Percentiles rank a stretch among this genome's conserved stretches.
phyloP scores from a whole-genome alignment of 2,797 vertebrate species.

The Nyctalus aviator region DNA sequence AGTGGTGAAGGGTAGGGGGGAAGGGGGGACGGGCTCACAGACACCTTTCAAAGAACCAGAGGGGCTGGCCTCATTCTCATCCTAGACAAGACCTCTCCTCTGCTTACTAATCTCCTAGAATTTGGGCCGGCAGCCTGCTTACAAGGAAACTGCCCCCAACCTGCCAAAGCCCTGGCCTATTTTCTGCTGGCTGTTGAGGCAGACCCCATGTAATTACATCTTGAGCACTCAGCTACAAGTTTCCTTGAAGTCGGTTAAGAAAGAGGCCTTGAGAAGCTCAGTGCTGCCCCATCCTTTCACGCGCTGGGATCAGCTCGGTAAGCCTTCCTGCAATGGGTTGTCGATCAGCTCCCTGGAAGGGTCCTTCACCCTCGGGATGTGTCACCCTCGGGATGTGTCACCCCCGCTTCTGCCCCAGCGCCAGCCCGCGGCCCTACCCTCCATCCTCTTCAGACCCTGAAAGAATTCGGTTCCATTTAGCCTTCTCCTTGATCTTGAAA shows the following conservation, averaged over 20 bases:
- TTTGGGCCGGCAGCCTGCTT: conserved; percentile 21
- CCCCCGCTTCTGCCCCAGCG: neutral
- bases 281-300: neutral
- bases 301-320: neutral
- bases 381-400: neutral
- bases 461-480: conserved; percentile 80
- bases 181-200: neutral
- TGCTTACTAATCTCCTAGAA: conserved; percentile 50
- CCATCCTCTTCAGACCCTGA: conserved; percentile 56
- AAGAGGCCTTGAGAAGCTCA: neutral
- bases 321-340: conserved; percentile 15
- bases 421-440: conserved; percentile 22
- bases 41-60: neutral
- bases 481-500: conserved; percentile 80
- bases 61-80: conserved; percentile 36
- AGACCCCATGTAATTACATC: neutral
- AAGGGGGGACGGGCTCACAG: neutral
- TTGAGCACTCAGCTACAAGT: neutral
- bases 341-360: conserved; percentile 52
- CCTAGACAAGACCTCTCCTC: neutral
- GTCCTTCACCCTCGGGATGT: conserved; percentile 62
- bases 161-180: conserved; percentile 54
- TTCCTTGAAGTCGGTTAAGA: conserved; percentile 5
- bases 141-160: neutral
- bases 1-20: neutral